Base-by-base conservation (phyloP, 2,888 invertebrate species). In the Caenorhabditis wallacei region DNA sequence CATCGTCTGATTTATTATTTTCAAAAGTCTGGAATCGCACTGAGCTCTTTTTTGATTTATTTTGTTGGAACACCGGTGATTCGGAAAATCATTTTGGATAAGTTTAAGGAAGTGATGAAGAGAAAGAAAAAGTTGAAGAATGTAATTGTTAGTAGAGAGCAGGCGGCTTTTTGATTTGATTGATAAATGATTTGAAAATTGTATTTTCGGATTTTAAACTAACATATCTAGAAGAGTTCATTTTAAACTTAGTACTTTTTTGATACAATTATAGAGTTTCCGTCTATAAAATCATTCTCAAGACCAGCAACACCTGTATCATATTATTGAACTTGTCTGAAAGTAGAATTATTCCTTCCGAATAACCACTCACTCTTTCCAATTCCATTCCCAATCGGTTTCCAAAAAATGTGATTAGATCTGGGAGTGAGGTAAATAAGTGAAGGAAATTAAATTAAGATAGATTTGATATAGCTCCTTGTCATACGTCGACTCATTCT, bases 401-500 rank as follows among this genome's bases (percentile, higher is more conserved):
- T 13, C 18, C 46, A 2, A 22, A 13, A 2, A 43, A 61, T 61
- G n/a, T 26, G 43, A 61, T 61, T 61, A 61, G 18, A 7, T 43
- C 59, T 30, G 3, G 13, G 40, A 20, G 10, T 24, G 40, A 40
- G 59, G 59, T 59, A n/a, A 59, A 59, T 59, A 59, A 40, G 40
- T 22, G 40, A 2, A 22, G 46, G 10, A 61, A 61, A 61, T 61
- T 61, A n/a, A 61, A 61, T 61, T 40, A 40, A 20, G 20, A 20
- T 2, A 37, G 40, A 22, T 13, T 16, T 13, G 22, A 30, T 8
- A 57, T 35, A 22, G 13, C 40, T 43, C 16, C 16, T 20, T 20
- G 20, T 20, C 51, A 24, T 8, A 40, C 16, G 4, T n/a, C 1
- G 26, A 24, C 26, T 10, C 20, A 37, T 40, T 59, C 59, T 22